phyloP scores from a whole-genome alignment of 1,140 invertebrate genomes.

The Thrips palmi region DNA sequence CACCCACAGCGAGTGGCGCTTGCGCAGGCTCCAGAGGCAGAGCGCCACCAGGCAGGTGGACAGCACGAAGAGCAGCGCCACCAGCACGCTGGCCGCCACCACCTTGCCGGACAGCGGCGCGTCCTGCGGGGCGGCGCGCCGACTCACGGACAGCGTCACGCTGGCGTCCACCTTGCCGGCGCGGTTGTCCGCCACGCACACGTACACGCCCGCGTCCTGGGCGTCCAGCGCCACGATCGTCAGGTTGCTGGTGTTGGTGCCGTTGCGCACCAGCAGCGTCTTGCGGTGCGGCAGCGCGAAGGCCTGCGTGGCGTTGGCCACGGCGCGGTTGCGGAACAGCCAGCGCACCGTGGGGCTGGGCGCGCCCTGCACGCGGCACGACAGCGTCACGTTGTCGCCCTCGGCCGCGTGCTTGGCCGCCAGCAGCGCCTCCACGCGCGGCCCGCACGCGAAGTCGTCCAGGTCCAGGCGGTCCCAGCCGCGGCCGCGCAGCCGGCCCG shows the following conservation, averaged over 20 bases:
- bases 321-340: conserved; percentile 28
- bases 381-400: conserved; percentile 52
- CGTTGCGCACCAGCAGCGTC: conserved; percentile 8
- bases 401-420: conserved; percentile 34
- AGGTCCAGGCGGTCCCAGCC: conserved; percentile 55
- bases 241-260: conserved; percentile 36
- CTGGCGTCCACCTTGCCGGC: conserved; percentile 50
- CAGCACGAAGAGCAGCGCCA: conserved; percentile 33
- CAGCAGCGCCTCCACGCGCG: conserved; percentile 35
- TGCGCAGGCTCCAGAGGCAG: conserved; percentile 33
- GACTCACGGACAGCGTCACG: conserved; percentile 44
- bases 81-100: conserved; percentile 33
- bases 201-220: conserved; percentile 51
- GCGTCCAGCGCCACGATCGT: conserved; percentile 46
- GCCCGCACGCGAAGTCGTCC: conserved; percentile 63
- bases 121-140: conserved; percentile 24
- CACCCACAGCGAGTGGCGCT: conserved; percentile 20
- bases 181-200: conserved; percentile 46
- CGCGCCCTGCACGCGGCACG: conserved; percentile 46
- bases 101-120: conserved; percentile 29
- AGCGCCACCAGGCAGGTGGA: conserved; percentile 36
- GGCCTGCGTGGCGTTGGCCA: conserved; percentile 31
- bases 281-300: conserved; percentile 21
- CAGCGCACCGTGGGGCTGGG: conserved; percentile 43
- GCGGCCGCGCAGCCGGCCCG: conserved; percentile 34